Percentiles rank a stretch among this genome's conserved stretches.
phyloP scores from a whole-genome alignment of 37 sponge, comb jelly and placozoan genomes.

The Aplysina aerophoba region DNA sequence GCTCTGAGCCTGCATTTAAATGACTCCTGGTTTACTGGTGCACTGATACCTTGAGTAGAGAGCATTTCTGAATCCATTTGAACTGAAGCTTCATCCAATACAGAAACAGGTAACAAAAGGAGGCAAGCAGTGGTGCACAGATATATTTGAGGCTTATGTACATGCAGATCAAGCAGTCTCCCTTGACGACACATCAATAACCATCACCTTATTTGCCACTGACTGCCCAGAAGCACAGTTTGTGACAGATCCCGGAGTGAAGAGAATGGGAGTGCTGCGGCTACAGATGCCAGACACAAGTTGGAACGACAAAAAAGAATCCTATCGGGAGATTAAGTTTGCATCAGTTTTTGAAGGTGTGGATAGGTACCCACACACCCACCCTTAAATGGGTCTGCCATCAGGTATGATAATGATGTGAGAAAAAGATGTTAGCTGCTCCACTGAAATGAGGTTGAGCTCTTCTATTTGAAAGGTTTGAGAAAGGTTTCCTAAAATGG shows the following conservation, averaged over 20 bases:
- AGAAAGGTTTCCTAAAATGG: too few relatives aligned
- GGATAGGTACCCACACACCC: too few relatives aligned
- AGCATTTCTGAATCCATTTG: slow-evolving; percentile 72
- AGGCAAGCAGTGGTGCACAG: slow-evolving; percentile 80
- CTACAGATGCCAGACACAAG: slow-evolving; percentile 59
- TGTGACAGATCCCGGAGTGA: slow-evolving; percentile 77
- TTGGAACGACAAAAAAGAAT: neutral
- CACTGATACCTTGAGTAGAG: too few relatives aligned
- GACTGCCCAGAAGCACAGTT: slow-evolving; percentile 55
- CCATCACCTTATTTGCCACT: slow-evolving; percentile 71
- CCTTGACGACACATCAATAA: slow-evolving; percentile 68
- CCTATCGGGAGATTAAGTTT: slow-evolving; percentile 52
- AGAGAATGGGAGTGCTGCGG: slow-evolving; percentile 67
- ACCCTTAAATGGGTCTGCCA: too few relatives aligned
- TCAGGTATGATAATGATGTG: too few relatives aligned
- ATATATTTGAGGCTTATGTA: slow-evolving; percentile 84
- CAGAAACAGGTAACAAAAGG: slow-evolving; percentile 73
- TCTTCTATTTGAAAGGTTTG: too few relatives aligned
- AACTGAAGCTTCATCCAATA: slow-evolving; percentile 66
- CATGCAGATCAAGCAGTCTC: slow-evolving; percentile 72
- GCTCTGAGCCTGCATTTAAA: too few relatives aligned
- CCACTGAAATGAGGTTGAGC: too few relatives aligned
- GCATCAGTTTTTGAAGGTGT: too few relatives aligned
- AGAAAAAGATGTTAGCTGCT: too few relatives aligned
- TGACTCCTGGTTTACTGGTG: too few relatives aligned